These are phyloP conservation scores for Chionodraco myersi DNA, from an alignment of 2,113 vertebrate genomes.

Conservation along the genomic window DNA sequence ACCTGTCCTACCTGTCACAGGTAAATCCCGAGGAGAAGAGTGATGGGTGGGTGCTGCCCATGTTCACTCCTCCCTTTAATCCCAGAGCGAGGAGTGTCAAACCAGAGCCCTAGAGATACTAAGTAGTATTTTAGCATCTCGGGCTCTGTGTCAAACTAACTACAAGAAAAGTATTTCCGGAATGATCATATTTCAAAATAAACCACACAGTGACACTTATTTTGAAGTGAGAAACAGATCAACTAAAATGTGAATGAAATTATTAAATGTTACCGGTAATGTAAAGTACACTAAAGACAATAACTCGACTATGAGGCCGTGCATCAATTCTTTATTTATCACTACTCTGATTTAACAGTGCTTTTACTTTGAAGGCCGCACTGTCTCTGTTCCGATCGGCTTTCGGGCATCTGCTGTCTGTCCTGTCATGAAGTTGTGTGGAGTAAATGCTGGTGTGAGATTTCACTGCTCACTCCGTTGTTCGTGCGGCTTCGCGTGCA, in stretches of 20 bases:
- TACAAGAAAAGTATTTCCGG: background rate
- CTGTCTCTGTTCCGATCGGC: rapidly evolving
- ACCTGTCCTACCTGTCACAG: constrained; percentile 18
- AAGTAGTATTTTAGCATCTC: no score
- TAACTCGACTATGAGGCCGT: rapidly evolving
- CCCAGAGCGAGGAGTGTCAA: background rate
- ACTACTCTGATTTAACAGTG: rapidly evolving
- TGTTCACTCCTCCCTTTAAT: constrained; percentile 34
- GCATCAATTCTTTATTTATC: background rate
- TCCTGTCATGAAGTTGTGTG: background rate
- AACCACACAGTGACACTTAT: background rate
- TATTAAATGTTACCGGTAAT: no score
- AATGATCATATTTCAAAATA: constrained; percentile 27
- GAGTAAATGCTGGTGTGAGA: constrained; percentile 9
- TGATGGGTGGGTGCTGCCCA: background rate
- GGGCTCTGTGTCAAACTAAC: background rate
- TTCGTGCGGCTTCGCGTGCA: background rate
- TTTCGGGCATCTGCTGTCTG: background rate
- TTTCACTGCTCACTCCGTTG: background rate
- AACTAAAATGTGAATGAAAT: background rate
- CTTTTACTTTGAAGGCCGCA: constrained; percentile 35
- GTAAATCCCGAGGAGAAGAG: background rate
- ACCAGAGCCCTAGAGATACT: no score
- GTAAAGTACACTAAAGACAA: background rate
- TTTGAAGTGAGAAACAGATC: rapidly evolving